Conservation (phyloP, 2,888 invertebrate genomes). For the Ochlodes sylvanus region DNA sequence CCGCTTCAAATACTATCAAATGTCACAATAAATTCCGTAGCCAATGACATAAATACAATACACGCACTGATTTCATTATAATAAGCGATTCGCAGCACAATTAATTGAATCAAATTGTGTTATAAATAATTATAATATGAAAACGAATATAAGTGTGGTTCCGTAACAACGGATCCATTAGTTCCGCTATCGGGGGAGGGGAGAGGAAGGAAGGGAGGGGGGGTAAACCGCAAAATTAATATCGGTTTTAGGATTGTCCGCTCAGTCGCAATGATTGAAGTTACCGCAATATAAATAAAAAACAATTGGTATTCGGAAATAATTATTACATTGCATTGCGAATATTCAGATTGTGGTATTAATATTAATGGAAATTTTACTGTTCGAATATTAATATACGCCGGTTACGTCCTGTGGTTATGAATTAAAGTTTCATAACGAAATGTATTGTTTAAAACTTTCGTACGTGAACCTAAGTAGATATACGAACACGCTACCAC, state of each 20-base stretch:
- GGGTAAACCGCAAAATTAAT: constrained; percentile 26
- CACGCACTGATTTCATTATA: too few species aligned
- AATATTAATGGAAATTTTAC: background rate
- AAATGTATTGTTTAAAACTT: too few species aligned
- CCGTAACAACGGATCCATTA: constrained; percentile 8
- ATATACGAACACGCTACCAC: too few species aligned
- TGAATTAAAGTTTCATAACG: too few species aligned
- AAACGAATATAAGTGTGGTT: background rate
- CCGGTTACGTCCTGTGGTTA: too few species aligned
- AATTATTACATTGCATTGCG: background rate
- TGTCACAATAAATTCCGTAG: too few species aligned
- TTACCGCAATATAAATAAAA: constrained; percentile 15
- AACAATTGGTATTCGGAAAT: constrained; percentile 7
- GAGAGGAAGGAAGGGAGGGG: background rate
- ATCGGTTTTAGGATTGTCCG: constrained; percentile 16
- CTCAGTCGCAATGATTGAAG: background rate
- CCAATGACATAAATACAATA: too few species aligned
- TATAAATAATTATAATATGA: background rate
- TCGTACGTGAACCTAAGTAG: too few species aligned
- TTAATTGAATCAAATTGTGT: too few species aligned
- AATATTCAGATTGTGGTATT: background rate
- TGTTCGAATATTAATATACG: background rate
- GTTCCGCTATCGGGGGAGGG: background rate
- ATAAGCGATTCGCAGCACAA: too few species aligned
- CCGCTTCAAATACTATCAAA: too few species aligned